phyloP scores from a whole-genome alignment of 2,797 vertebrate species.

The Hylomyscus alleni region DNA sequence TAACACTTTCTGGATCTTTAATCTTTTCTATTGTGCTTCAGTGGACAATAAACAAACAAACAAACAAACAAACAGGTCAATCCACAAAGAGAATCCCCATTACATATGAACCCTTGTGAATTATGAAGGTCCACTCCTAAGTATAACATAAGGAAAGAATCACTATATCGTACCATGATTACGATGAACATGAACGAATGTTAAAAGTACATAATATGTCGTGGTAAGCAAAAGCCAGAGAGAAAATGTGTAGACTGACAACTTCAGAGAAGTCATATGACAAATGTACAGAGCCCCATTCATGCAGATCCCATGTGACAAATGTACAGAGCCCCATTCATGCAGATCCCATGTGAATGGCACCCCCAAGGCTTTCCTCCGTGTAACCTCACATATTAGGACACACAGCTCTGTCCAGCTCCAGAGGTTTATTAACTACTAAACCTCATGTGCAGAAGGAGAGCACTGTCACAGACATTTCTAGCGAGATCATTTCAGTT shows the following conservation, averaged over 20 bases:
- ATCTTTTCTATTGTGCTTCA: constrained; percentile 50
- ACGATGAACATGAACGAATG: constrained; percentile 21
- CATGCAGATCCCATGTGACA: background rate
- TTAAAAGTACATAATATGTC: background rate
- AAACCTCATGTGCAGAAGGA: background rate
- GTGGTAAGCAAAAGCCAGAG: background rate
- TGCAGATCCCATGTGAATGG: background rate
- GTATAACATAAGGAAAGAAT: constrained; percentile 29
- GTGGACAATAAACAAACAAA: background rate
- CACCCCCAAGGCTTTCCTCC: fast-evolving
- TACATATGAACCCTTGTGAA: background rate
- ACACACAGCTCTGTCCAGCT: background rate
- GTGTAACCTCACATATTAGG: background rate
- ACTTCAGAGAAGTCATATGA: background rate
- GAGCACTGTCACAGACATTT: background rate
- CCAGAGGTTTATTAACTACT: background rate
- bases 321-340: background rate
- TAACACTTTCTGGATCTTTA: constrained; percentile 63
- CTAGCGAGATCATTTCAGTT: constrained; percentile 24
- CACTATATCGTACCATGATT: background rate
- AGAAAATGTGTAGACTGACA: background rate
- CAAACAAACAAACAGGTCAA: background rate
- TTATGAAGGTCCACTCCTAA: background rate
- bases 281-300: background rate
- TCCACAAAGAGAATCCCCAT: background rate